Evolutionary conservation across 2,888 invertebrate genomes (phyloP), one percentile per base, ranked within the genome.

Genomic region (Cephus runcator): DNA sequence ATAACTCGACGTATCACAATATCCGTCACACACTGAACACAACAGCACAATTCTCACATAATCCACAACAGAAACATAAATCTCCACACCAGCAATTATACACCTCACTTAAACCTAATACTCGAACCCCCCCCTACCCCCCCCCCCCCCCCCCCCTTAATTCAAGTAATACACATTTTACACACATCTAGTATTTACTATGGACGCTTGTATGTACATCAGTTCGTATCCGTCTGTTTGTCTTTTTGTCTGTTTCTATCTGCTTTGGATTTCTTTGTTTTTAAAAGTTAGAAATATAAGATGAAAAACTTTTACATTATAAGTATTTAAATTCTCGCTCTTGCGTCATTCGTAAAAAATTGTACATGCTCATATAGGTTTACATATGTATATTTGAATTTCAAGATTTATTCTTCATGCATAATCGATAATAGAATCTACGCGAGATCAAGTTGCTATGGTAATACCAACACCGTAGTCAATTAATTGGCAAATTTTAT

Each of bases 11-110:
- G 56, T 56, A 56, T 56, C 15, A 56, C 56, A 56, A 75, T 80
- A 80, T 79, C 86, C 84, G 87, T 89, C 89, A 88, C 87, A 88
- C 89, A 88, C 89, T 87, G 88, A 89, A 89, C 88, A 88, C 88
- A 86, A 88, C 88, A 87, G 87, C 87, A 86, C 85, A 85, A 79
- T 76, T 31, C 71, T 56, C 9, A 56, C 71, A 33, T 34, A 9
- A 71, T 30, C 71, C 71, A 71, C 71, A 56, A 23, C 23, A 56
- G 9, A 23, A 23, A 56, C 56, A 56, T 23, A 9, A 56, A 56
- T 56, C 56, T 56, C 23, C 23, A 56, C 56, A 56, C 6, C 23
- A 56, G 56, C 23, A 56, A 15, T 56, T 56, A 23, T 56, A 56
- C 56, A 23, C 56, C 56, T 23, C 23, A 56, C 23, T 56, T 56